Evolutionary conservation across 1,140 invertebrate genomes (phyloP), one percentile per base, ranked within the genome.

Genomic region (Lordiphosa mommai): DNA sequence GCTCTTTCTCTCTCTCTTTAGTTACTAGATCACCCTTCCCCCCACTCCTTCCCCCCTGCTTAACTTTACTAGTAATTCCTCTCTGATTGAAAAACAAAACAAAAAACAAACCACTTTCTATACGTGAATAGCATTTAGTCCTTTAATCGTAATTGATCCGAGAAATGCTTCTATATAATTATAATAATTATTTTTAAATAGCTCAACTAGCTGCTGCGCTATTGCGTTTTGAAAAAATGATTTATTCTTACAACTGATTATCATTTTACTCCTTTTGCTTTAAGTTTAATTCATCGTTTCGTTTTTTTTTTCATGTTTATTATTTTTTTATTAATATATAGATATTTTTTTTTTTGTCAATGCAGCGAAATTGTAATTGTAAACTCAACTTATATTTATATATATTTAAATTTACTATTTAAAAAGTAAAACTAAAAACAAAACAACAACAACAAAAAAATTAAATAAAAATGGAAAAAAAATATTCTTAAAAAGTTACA

Each of bases 331-430:
- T 34, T 37, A 6, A 16, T 40, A 5, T 33, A 14, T 61, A 29
- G 16, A 10, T 41, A 8, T 41, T 61, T 23, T 23, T 60, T 10
- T 27, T 29, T 43, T 43, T 43, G 6, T 43, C 20, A 23, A 43
- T 43, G 40, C 40, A 43, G 27, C 43, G 37, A 17, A 43, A 52
- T 44, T 44, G 40, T 61, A 63, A 65, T 44, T 51, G 40, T 61
- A 63, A 65, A 63, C 52, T 38, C 47, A 44, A 32, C 20, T 12
- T 40, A 53, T 40, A 65, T 61, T 41, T 49, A 51, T 55, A 65
- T 9, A 61, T 48, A 60, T 40, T 47, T 65, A 65, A 9, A 46
- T 65, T 65, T 65, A 65, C 61, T 65, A 65, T 65, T 65, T 55
- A 63, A 65, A 63, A 65, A 65, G 59, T 65, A 63, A 65, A 63